Percentiles rank a stretch among this genome's conserved stretches.
Conservation (phyloP, 1,140 invertebrate species). For the Drosophila sp. region DNA sequence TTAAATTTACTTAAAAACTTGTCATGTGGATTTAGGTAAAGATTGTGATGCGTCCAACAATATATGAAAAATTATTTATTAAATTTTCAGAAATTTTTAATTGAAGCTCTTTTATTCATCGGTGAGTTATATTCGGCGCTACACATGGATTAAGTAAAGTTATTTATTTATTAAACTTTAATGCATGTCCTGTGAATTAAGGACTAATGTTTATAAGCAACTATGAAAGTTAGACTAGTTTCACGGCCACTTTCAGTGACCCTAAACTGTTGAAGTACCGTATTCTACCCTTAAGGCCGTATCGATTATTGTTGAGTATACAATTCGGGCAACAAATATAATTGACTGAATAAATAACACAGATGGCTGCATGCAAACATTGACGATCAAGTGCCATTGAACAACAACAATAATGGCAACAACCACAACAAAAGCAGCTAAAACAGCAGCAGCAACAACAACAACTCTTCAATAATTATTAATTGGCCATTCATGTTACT, state of each 20-base stretch:
- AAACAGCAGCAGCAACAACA: conserved; percentile 29
- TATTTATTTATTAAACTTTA: too few relatives aligned
- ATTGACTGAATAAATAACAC: conserved; percentile 53
- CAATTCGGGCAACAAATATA: conserved; percentile 28
- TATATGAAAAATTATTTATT: too few relatives aligned
- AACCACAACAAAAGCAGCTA: conserved; percentile 16
- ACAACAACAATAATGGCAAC: conserved; percentile 11
- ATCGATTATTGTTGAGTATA: background rate
- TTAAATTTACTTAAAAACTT: too few relatives aligned
- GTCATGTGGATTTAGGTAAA: too few relatives aligned
- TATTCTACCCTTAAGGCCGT: background rate
- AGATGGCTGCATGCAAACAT: conserved; percentile 38
- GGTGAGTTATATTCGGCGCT: too few relatives aligned
- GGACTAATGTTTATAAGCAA: too few relatives aligned
- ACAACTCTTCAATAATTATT: conserved; percentile 33
- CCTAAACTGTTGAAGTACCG: background rate
- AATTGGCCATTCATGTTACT: conserved; percentile 72
- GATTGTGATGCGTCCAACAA: too few relatives aligned
- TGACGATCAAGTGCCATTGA: conserved; percentile 22
- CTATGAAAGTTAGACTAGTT: too few relatives aligned
- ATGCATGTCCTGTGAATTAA: too few relatives aligned
- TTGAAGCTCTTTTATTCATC: too few relatives aligned
- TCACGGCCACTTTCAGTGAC: background rate
- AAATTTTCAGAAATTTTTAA: too few relatives aligned
- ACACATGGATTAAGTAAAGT: too few relatives aligned